A percentile compares a stretch with the other conserved stretches of the same genome.
phyloP scores from a whole-genome alignment of 2,113 vertebrate genomes.

The Fulmarus glacialis region DNA sequence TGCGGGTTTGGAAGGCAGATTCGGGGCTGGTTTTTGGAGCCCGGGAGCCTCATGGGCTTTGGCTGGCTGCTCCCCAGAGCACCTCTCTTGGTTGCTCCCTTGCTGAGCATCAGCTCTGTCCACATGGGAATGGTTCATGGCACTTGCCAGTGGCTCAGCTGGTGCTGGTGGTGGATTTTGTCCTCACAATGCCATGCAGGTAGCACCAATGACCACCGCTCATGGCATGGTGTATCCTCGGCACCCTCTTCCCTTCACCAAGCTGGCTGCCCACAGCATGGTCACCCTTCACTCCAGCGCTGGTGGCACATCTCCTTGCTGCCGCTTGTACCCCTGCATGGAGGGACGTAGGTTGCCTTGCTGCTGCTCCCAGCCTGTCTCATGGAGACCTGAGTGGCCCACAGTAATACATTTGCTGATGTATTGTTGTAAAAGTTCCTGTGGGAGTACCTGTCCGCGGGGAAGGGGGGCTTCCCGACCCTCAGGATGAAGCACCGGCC shows the following conservation, averaged over 20 bases:
- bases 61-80: neutral
- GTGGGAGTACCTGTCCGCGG: neutral
- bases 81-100: neutral
- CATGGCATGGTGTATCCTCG: neutral
- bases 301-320: neutral
- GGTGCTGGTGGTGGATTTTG: neutral
- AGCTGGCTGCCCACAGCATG: neutral
- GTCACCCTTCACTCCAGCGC: neutral
- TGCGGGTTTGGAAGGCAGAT: neutral
- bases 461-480: neutral
- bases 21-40: neutral
- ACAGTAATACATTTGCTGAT: neutral
- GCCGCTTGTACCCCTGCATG: neutral
- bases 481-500: neutral
- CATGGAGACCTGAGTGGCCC: neutral
- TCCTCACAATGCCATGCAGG: rapidly evolving
- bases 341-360: neutral
- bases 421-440: neutral
- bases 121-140: neutral
- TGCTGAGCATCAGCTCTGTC: neutral
- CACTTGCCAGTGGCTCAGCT: neutral
- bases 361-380: neutral
- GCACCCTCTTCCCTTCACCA: neutral
- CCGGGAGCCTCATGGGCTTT: neutral
- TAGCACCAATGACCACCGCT: neutral